Percentiles rank a stretch among this genome's conserved stretches.
Evolutionary conservation across 2,888 invertebrate species (phyloP).

Genomic region (Carpatolechia fugitivella): DNA sequence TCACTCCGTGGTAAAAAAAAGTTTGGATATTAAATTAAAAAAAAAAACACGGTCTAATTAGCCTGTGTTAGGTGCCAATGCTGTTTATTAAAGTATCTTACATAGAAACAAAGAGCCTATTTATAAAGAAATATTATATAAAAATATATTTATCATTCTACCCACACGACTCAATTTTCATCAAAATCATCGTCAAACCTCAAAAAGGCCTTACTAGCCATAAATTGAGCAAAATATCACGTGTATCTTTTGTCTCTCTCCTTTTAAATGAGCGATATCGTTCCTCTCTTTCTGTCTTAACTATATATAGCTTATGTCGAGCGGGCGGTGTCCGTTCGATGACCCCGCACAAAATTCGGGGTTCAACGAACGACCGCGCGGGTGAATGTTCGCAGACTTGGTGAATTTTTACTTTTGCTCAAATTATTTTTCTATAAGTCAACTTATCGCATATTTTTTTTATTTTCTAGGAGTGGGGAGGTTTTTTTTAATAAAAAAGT

Average conservation of each 20-base stretch:
- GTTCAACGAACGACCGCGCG: conserved; percentile 63
- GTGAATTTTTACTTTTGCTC: conserved; percentile 20
- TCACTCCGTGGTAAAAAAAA: too few relatives aligned
- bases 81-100: too few relatives aligned
- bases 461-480: too few relatives aligned
- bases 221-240: conserved; percentile 36
- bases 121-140: too few relatives aligned
- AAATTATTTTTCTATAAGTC: not conserved
- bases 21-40: too few relatives aligned
- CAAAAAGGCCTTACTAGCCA: not conserved
- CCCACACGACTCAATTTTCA: not conserved
- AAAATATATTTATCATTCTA: not conserved
- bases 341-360: conserved; percentile 61
- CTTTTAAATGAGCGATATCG: conserved; percentile 14
- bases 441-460: too few relatives aligned
- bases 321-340: conserved; percentile 54
- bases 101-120: too few relatives aligned
- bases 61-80: too few relatives aligned
- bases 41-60: too few relatives aligned
- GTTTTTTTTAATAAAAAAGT: too few relatives aligned
- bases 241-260: conserved; percentile 23
- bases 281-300: conserved; percentile 34
- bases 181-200: not conserved
- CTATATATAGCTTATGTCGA: conserved; percentile 29
- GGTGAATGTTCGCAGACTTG: conserved; percentile 41